Conservation (phyloP, 30 jellyfish, hydroid and myxozoan genomes). For the Aurelia coerulea region DNA sequence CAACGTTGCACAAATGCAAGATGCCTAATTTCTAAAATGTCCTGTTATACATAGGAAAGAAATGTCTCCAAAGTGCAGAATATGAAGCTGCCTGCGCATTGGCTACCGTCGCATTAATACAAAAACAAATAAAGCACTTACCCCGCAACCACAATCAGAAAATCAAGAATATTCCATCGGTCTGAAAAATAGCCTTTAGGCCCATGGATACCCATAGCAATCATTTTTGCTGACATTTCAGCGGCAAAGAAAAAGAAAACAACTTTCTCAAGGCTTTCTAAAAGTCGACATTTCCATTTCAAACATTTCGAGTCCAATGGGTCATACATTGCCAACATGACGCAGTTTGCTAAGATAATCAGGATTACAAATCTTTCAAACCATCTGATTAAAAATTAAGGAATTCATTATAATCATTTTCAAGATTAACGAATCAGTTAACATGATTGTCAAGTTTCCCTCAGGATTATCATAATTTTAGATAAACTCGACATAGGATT, state of each 20-base stretch:
- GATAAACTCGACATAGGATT: too few relatives aligned
- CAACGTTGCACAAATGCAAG: too few relatives aligned
- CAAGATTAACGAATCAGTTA: not conserved
- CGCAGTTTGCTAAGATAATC: conserved; percentile 76
- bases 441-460: too few relatives aligned
- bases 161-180: conserved; percentile 91
- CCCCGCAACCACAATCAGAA: conserved; percentile 89
- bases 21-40: too few relatives aligned
- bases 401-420: not conserved
- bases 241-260: conserved; percentile 83
- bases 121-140: conserved; percentile 13
- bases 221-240: conserved; percentile 88
- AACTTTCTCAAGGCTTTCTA: conserved; percentile 75
- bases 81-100: not conserved
- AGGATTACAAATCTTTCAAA: conserved; percentile 86
- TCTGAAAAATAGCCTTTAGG: conserved; percentile 78
- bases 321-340: conserved; percentile 87
- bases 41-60: too few relatives aligned
- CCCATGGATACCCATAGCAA: conserved; percentile 91
- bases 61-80: too few relatives aligned
- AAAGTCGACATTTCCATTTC: conserved; percentile 52
- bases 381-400: conserved; percentile 80
- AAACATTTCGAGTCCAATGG: conserved; percentile 79
- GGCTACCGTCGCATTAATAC: not conserved
- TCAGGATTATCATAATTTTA: too few relatives aligned